Percentiles rank a stretch among this genome's conserved stretches.
These are phyloP conservation scores for Festucalex cinctus DNA, from an alignment of 2,113 vertebrate species.

Conservation along the genomic window DNA sequence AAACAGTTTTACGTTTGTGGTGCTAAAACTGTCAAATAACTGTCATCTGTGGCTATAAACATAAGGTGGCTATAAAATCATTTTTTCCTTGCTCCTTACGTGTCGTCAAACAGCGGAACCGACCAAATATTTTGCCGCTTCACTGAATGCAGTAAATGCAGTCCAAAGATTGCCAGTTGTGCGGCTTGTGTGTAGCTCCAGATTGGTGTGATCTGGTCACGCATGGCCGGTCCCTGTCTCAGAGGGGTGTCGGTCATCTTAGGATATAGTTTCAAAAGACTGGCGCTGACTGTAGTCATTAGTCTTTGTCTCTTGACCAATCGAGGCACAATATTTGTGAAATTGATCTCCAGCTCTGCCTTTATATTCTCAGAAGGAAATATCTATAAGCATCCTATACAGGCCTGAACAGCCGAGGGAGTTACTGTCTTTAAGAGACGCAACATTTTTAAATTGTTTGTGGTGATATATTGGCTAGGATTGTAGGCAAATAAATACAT, in stretches of 20 bases:
- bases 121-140: neutral
- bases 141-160: neutral
- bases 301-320: slow-evolving; percentile 13
- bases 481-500: neutral
- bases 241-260: slow-evolving; percentile 39
- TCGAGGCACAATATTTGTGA: neutral
- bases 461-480: neutral
- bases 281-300: slow-evolving; percentile 41
- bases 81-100: neutral
- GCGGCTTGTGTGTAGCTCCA: slow-evolving; percentile 32
- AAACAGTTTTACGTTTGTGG: neutral
- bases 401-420: neutral
- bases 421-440: neutral
- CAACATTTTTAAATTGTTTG: neutral
- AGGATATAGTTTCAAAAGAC: slow-evolving; percentile 57
- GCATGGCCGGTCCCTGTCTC: slow-evolving; percentile 50
- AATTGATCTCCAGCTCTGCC: neutral
- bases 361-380: neutral
- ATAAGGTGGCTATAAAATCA: neutral
- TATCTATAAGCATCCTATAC: neutral
- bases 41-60: neutral
- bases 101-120: neutral
- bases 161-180: neutral
- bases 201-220: slow-evolving; percentile 62
- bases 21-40: slow-evolving; percentile 1